Base-by-base conservation (phyloP, 2,888 invertebrate genomes). In the Chouioia cunea region DNA sequence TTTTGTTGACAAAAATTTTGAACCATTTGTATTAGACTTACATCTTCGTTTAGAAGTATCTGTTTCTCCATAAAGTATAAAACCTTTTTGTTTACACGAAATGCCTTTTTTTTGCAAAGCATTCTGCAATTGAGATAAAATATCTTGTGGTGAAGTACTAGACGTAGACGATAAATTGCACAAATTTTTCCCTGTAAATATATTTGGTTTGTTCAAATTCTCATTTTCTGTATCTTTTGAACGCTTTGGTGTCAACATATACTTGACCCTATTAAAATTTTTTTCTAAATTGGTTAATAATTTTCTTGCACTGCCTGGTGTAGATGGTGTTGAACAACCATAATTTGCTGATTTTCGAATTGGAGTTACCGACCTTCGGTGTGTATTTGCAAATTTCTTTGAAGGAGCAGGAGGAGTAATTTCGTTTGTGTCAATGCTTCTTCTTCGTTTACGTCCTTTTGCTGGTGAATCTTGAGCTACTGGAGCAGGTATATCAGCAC, bases 151-250 rank as follows among this genome's bases (percentile, higher is more conserved):
- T 82, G 90, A 89, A 56, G 86, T 88, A 74, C 89, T 90, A 48
- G 89, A 89, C 2, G 92, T 92, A 56, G 91, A 90, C 6, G 92
- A 92, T 58, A 93, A 91, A 81, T 93, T 93, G 79, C 91, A 91
- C 76, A 92, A 84, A 69, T 90, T 89, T 90, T 60, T 60, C 2
- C 18, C 91, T 78, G 43, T 85, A 83, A 76, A 77, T 73, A 60
- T 57, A 36, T 36, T 36, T 36, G 36, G 36, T 36, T 36, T 36
- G 36, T 36, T 36, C 36, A 67, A 70, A 22, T 65, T 16, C 14
- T 36, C 36, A 36, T 12, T 8, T 36, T 36, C 36, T 36, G 10
- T 1, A 36, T 36, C 10, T 36, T 10, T 36, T 36, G 74, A 65
- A 22, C 83, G 82, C 76, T 89, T 88, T 0, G 93, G 93, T 1